A percentile compares a stretch with the other conserved stretches of the same genome.
Evolutionary conservation across 2,113 vertebrate genomes (phyloP).

Genomic region (Orthonyx spaldingii): DNA sequence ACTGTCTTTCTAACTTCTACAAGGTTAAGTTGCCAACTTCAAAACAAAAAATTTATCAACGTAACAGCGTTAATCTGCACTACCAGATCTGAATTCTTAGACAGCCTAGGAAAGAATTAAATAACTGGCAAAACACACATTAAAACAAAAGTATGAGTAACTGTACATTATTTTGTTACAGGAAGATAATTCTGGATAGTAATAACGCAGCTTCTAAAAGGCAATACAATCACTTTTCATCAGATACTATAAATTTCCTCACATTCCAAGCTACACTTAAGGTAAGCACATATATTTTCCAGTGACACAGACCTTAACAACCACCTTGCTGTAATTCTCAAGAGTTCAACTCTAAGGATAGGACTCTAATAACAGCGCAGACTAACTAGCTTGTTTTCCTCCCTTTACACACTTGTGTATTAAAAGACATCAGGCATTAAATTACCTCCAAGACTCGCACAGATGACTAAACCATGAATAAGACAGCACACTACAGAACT

Average conservation of each 20-base stretch:
- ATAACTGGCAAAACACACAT: not conserved
- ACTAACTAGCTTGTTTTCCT: constrained; percentile 4
- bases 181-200: not conserved
- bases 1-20: not conserved
- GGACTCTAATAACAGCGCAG: not conserved
- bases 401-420: not conserved
- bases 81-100: not conserved
- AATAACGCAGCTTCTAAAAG: not conserved
- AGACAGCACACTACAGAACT: not conserved
- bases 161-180: not conserved
- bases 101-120: not conserved
- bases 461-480: not conserved
- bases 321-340: not conserved
- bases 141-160: not conserved
- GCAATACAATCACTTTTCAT: not conserved
- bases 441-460: not conserved
- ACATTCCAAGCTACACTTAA: not conserved
- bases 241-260: not conserved
- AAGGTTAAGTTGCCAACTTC: not conserved
- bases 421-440: not conserved
- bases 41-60: not conserved
- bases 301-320: constrained; percentile 17
- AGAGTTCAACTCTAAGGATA: not conserved
- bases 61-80: not conserved
- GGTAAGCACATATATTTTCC: not conserved